Evolutionary conservation across 2,113 vertebrate species (phyloP), one percentile per base, ranked within the genome.

Genomic region (Gorilla gorilla): DNA sequence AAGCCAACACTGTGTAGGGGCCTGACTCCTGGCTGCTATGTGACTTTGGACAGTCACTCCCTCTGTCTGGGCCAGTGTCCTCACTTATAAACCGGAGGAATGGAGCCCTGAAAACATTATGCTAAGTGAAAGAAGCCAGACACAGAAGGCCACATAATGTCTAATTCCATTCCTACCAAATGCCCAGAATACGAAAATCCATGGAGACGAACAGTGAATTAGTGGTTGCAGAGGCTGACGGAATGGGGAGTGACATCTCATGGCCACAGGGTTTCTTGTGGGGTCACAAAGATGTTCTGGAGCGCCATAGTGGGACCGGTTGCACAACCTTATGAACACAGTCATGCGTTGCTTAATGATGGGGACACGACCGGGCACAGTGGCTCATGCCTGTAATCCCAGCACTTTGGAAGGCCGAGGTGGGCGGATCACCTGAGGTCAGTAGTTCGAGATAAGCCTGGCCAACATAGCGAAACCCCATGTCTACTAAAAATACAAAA

Each of bases 191-290:
- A 14, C 40, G 43, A 70, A 52, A 48, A 45, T 40, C n/a, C 23
- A 27, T 0, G 2, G 45, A 64, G 55, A 57, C 6, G 2, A 35
- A 14, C 20, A 7, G 5, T 1, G 57, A 61, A 20, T 25, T 23
- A 5, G 40, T 8, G 73, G 45, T 4, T 23, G 75, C 50, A 18
- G 25, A 66, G 52, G n/a, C 20, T 43, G 79, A 30, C 25, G 55
- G 73, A 43, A 9, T 1, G 52, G 64, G 78, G 70, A 27, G 23
- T 30, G 50, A 59, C 83, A 32, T 20, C 45, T 38, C 2, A n/a
- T 40, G 27, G 79, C 4, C 11, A 35, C 2, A 13, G 27, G 12
- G 5, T 43, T 61, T 57, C 73, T 81, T 66, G 35, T 0, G 22
- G 35, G 43, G 40, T 11, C 43, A 23, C 32, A 50, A 23, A 61